Base-by-base conservation (phyloP, 1,140 invertebrate genomes). In the Camponotus vicinus region DNA sequence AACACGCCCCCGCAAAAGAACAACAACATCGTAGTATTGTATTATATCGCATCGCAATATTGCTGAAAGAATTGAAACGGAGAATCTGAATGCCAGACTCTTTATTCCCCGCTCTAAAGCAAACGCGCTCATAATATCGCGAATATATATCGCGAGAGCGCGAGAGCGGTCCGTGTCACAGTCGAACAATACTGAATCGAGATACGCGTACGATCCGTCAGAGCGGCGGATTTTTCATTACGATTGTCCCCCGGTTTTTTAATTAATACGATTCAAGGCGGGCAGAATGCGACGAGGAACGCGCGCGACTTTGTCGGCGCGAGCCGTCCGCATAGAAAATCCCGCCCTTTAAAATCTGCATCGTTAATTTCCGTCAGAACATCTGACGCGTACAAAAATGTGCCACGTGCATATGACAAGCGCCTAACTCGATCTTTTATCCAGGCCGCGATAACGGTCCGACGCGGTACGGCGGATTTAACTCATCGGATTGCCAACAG, bases 361-460 rank as follows among this genome's bases (percentile, higher is more conserved):
- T 85, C 82, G 71, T 78, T 85, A 78, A 85, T 85, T 85, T 78
- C 75, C 82, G 82, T 85, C 71, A 59, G 82, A 66, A 78, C 75
- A 78, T 66, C 75, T 78, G 82, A 85, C 71, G 82, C 71, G 73
- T 52, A 78, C 70, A 85, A 85, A 85, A 85, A 78, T 78, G 82
- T 78, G 75, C 71, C 70, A 76, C 75, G 70, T 85, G 82, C 82
- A 78, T 64, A 66, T 85, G 82, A 85, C 82, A 78, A 85, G 82
- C 70, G 82, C 77, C 82, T 67, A 85, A 66, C 71, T 77, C 75
- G 82, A 85, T 85, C 73, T 34, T 77, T 85, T 85, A 78, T 85
- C 71, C 82, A 52, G 27, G 7, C 37, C 76, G 61, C 42, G 15
- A n/a, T 61, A 45, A 42, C 55, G 18, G 49, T 18, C 49, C 75